These are phyloP conservation scores for Leptopilina myrica DNA, from an alignment of 2,888 invertebrate genomes.

Conservation along the genomic window DNA sequence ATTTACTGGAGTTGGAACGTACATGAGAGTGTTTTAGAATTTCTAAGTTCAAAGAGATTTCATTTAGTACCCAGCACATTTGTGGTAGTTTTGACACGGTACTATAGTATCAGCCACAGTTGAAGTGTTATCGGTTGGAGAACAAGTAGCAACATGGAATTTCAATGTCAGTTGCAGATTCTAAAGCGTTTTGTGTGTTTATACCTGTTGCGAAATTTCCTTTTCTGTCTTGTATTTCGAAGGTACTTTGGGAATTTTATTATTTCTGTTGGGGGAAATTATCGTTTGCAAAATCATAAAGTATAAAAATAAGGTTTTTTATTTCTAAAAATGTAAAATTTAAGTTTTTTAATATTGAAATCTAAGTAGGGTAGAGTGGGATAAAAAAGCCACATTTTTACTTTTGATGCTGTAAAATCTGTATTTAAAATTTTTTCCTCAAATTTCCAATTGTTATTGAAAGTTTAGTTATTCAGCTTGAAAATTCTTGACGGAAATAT, in stretches of 20 bases:
- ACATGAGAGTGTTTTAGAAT: slow-evolving; percentile 6
- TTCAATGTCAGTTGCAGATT: slow-evolving; percentile 34
- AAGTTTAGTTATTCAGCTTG: too few relatives aligned
- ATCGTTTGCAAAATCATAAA: neutral
- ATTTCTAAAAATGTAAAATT: too few relatives aligned
- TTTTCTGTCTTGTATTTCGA: neutral
- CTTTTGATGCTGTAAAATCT: too few relatives aligned
- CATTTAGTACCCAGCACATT: neutral
- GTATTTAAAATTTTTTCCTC: too few relatives aligned
- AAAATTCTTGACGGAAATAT: too few relatives aligned
- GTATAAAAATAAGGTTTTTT: too few relatives aligned
- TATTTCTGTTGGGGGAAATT: neutral
- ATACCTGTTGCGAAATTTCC: slow-evolving; percentile 35
- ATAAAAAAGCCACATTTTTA: too few relatives aligned
- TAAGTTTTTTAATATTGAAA: too few relatives aligned
- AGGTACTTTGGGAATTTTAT: neutral
- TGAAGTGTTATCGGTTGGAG: slow-evolving; percentile 1
- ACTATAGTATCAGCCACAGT: neutral
- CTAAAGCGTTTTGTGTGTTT: neutral
- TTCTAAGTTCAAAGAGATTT: slow-evolving; percentile 28
- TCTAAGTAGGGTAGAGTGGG: too few relatives aligned
- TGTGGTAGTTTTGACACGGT: too few relatives aligned
- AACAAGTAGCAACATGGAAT: slow-evolving; percentile 33
- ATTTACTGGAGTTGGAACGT: neutral
- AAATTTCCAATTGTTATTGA: too few relatives aligned